A percentile compares a stretch with the other conserved stretches of the same genome.
Evolutionary conservation across 2,888 invertebrate genomes (phyloP).

Genomic region (Drosophila histrio): DNA sequence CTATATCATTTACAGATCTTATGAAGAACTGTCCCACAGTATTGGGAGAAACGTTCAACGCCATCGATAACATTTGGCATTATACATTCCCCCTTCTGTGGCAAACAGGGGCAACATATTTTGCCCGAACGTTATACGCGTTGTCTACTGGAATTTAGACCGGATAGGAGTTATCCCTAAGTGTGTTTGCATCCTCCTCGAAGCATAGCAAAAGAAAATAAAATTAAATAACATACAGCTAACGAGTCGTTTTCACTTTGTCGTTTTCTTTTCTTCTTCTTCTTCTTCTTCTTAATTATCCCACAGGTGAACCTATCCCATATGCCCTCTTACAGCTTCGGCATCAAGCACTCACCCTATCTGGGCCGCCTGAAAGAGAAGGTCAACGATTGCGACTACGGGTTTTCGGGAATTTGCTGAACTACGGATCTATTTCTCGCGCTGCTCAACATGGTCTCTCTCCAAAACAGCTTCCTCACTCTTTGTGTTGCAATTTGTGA

Average conservation of each 20-base stretch:
- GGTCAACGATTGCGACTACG: conserved; percentile 65
- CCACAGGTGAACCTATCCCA: conserved; percentile 87
- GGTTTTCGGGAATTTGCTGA: conserved; percentile 82
- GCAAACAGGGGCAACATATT: conserved; percentile 83
- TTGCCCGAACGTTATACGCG: conserved; percentile 54
- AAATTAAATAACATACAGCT: neutral
- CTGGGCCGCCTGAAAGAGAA: conserved; percentile 85
- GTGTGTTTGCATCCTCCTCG: too few relatives aligned
- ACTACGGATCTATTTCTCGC: conserved; percentile 21
- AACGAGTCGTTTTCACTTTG: neutral
- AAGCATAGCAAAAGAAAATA: neutral
- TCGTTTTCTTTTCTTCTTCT: neutral
- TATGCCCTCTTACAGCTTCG: conserved; percentile 90
- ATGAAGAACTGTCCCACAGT: conserved; percentile 55
- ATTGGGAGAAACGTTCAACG: conserved; percentile 80
- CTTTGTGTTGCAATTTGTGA: conserved; percentile 47
- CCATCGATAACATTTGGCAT: conserved; percentile 92
- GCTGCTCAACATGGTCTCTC: conserved; percentile 64
- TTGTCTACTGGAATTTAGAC: conserved; percentile 36
- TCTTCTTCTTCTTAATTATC: neutral
- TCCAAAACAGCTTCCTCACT: conserved; percentile 41
- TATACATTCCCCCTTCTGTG: conserved; percentile 89
- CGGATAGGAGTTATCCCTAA: conserved; percentile 36
- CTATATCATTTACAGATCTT: neutral
- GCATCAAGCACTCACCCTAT: conserved; percentile 94